Conservation (phyloP, 2,888 invertebrate genomes). For the Tinea trinotella region DNA sequence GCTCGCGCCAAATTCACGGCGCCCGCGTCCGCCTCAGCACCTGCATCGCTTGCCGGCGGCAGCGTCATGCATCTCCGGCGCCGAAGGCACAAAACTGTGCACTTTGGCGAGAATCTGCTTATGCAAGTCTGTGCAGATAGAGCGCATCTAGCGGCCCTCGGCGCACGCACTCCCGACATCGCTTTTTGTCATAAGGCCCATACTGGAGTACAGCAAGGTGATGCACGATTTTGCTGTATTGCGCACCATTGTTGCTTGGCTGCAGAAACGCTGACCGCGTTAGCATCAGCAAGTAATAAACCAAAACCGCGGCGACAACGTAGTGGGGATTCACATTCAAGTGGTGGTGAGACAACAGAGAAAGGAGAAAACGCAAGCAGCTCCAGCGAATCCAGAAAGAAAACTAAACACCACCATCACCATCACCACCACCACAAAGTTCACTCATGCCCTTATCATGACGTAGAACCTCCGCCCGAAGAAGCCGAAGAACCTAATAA, state of each 20-base stretch:
- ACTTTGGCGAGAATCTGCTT: conserved; percentile 82
- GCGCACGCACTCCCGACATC: conserved; percentile 61
- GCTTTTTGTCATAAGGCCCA: conserved; percentile 65
- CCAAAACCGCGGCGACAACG: conserved; percentile 53
- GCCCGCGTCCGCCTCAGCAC: conserved; percentile 71
- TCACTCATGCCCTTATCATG: conserved; percentile 61
- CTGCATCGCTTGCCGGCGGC: conserved; percentile 65
- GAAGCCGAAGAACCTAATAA: no score
- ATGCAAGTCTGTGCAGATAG: conserved; percentile 83
- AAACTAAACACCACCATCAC: conserved; percentile 52
- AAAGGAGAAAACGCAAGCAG: conserved; percentile 40
- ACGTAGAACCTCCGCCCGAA: conserved; percentile 46
- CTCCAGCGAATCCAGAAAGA: conserved; percentile 44
- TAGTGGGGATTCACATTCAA: conserved; percentile 63
- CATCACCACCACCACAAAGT: conserved; percentile 56
- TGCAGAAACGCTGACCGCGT: conserved; percentile 50
- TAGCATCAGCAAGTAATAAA: conserved; percentile 44
- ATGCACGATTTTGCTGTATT: conserved; percentile 61
- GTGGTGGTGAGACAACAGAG: conserved; percentile 58
- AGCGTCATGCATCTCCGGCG: conserved; percentile 75
- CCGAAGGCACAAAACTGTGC: conserved; percentile 83
- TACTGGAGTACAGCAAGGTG: conserved; percentile 54
- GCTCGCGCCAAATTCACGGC: conserved; percentile 53
- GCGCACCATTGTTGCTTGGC: conserved; percentile 67
- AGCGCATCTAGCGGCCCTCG: conserved; percentile 64